A percentile compares a stretch with the other conserved stretches of the same genome.
These are phyloP conservation scores for Drosophila navojoa DNA, from an alignment of 1,140 invertebrate genomes.

Conservation along the genomic window DNA sequence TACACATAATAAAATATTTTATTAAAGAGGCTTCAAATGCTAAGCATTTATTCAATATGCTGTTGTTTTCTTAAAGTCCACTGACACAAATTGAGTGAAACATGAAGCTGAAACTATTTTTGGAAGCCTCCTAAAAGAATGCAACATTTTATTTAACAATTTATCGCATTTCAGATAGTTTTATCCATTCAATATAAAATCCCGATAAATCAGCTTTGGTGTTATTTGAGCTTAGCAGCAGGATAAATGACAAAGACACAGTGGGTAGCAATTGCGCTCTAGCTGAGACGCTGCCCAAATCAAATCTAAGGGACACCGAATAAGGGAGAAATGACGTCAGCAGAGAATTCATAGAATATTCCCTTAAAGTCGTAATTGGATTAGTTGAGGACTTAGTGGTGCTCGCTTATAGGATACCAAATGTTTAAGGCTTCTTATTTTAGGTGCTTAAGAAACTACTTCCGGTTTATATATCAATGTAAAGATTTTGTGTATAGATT, in stretches of 20 bases:
- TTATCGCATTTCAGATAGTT: not conserved
- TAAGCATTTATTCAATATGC: too few relatives aligned
- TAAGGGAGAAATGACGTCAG: conserved; percentile 29
- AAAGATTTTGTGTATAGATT: not conserved
- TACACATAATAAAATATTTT: too few relatives aligned
- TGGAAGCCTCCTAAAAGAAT: too few relatives aligned
- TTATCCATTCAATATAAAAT: not conserved
- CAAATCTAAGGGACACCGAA: not conserved
- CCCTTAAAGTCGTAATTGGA: conserved; percentile 22
- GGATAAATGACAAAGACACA: conserved; percentile 3
- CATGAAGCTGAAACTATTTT: too few relatives aligned
- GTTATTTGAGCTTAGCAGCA: conserved; percentile 14
- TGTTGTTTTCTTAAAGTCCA: not conserved
- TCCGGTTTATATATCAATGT: not conserved
- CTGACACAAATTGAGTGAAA: not conserved
- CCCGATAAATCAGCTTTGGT: not conserved
- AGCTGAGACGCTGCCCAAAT: not conserved
- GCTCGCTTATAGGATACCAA: not conserved
- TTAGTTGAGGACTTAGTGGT: conserved; percentile 17
- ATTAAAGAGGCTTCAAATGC: not conserved
- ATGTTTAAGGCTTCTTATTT: not conserved
- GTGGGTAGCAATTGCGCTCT: conserved; percentile 1
- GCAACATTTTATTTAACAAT: not conserved
- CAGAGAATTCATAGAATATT: conserved; percentile 19
- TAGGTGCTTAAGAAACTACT: not conserved